Percentiles rank a stretch among this genome's conserved stretches.
These are phyloP conservation scores for Mnemiopsis leidyi DNA, from an alignment of 37 sponge, comb jelly and placozoan genomes.

Conservation along the genomic window DNA sequence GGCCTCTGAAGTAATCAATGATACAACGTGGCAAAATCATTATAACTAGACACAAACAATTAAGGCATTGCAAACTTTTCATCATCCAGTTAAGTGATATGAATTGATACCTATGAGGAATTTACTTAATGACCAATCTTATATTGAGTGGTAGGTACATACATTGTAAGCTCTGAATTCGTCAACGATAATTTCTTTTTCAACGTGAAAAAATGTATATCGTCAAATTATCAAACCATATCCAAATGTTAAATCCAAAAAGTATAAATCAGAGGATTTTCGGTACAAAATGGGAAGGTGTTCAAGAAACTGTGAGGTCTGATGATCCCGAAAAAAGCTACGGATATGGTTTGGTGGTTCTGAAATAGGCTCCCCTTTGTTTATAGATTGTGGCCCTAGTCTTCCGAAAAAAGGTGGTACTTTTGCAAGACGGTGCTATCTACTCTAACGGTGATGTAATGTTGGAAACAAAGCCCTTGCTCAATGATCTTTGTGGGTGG, in stretches of 20 bases:
- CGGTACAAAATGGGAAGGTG: neutral
- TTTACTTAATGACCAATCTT: too few relatives aligned
- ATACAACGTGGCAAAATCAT: too few relatives aligned
- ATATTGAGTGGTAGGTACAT: too few relatives aligned
- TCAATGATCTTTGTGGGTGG: neutral
- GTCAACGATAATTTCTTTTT: too few relatives aligned
- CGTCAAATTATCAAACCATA: neutral
- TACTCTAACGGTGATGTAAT: neutral
- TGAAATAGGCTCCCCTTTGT: neutral
- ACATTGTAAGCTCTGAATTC: too few relatives aligned
- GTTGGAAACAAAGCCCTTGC: neutral
- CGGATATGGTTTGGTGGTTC: neutral
- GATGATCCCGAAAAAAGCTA: neutral
- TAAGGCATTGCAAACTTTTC: too few relatives aligned
- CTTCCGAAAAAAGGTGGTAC: neutral
- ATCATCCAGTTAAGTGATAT: too few relatives aligned
- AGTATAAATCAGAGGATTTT: too few relatives aligned
- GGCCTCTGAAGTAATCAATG: neutral
- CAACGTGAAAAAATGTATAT: too few relatives aligned
- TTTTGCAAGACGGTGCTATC: neutral
- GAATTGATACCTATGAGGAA: too few relatives aligned
- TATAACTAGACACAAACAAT: too few relatives aligned
- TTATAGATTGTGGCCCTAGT: neutral
- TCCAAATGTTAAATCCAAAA: too few relatives aligned
- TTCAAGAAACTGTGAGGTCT: neutral